Conservation (phyloP, 2,113 vertebrate species). For the Varanus salvator region DNA sequence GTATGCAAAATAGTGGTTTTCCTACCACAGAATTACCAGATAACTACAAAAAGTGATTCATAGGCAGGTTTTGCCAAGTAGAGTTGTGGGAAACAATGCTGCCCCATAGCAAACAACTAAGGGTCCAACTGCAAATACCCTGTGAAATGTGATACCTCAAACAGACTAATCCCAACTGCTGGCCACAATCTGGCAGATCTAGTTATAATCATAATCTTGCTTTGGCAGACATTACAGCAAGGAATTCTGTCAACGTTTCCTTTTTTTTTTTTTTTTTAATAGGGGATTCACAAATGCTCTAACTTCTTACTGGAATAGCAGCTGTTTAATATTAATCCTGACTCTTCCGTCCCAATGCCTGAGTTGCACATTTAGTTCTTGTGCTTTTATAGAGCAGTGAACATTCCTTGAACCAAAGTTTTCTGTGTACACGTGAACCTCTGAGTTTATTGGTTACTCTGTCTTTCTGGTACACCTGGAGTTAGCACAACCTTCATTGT, state of each 20-base stretch:
- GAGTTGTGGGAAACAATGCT: slow-evolving; percentile 6
- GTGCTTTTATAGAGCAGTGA: not conserved
- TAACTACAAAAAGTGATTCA: slow-evolving; percentile 33
- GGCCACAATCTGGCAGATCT: slow-evolving; percentile 40
- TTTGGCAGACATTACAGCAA: slow-evolving; percentile 23
- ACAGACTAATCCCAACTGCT: slow-evolving; percentile 8
- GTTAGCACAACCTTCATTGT: not conserved
- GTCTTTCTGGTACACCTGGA: not conserved
- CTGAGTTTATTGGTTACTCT: not conserved
- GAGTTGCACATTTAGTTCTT: not conserved
- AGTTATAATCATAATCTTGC: slow-evolving; percentile 42
- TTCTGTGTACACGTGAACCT: not conserved
- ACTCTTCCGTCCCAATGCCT: not conserved
- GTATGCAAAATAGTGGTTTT: slow-evolving; percentile 15
- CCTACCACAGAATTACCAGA: slow-evolving; percentile 11
- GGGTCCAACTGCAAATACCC: slow-evolving; percentile 28
- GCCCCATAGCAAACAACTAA: not conserved
- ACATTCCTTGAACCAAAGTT: not conserved
- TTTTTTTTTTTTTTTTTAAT: not conserved
- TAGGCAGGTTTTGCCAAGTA: not conserved
- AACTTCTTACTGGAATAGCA: not conserved
- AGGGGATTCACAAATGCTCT: slow-evolving; percentile 47
- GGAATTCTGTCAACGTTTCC: slow-evolving; percentile 5
- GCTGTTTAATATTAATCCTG: not conserved
- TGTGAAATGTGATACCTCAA: not conserved